Evolutionary conservation across 2,888 invertebrate species (phyloP).

Genomic region (Synanthedon vespiformis): DNA sequence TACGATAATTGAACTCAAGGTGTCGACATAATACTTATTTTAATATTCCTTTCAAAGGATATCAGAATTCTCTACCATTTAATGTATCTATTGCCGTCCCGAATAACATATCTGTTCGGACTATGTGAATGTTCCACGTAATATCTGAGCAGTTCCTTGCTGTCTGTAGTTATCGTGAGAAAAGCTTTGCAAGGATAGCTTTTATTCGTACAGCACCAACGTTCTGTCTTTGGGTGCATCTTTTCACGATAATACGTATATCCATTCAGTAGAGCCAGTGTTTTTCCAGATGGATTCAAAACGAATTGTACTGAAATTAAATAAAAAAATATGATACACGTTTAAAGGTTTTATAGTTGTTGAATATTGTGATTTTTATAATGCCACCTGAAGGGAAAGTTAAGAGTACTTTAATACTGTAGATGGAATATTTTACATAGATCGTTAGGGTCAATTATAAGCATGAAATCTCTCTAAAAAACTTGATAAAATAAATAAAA

Average conservation of each 20-base stretch:
- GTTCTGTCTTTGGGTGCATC: neutral
- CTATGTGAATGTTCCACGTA: constrained; percentile 10
- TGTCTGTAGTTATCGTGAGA: neutral
- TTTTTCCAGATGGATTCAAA: neutral
- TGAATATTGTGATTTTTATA: no score
- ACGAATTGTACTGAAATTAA: neutral
- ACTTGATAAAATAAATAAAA: no score
- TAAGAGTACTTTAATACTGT: no score
- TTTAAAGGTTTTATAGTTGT: no score
- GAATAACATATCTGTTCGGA: constrained; percentile 6
- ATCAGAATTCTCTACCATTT: neutral
- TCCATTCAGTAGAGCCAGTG: neutral
- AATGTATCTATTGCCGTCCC: constrained; percentile 2
- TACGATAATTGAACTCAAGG: no score
- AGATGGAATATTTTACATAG: no score
- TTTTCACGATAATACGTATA: neutral
- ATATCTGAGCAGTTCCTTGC: constrained; percentile 1
- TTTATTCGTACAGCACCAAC: neutral
- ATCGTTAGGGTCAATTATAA: no score
- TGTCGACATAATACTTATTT: no score
- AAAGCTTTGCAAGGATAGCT: neutral
- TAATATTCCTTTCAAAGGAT: no score
- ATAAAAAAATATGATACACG: no score
- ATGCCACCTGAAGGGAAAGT: no score
- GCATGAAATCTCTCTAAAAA: no score